These are phyloP conservation scores for Callaeas wilsoni DNA, from an alignment of 2,113 vertebrate species.

Conservation along the genomic window DNA sequence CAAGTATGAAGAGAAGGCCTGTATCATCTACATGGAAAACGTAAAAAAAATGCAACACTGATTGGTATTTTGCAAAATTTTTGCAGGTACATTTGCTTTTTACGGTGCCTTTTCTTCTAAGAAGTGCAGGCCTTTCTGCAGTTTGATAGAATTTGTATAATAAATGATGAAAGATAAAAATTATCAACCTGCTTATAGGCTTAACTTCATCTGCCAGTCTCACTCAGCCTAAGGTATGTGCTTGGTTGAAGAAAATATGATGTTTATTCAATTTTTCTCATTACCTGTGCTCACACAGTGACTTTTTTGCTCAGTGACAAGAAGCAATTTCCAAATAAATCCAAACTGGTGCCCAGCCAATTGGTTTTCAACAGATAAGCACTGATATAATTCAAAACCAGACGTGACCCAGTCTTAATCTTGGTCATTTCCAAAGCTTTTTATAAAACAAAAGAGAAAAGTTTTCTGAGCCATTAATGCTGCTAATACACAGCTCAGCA, in stretches of 20 bases:
- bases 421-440: background rate
- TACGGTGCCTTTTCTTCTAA: background rate
- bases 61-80: background rate
- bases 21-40: background rate
- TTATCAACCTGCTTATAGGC: background rate
- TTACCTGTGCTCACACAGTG: background rate
- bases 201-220: background rate
- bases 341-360: background rate
- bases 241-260: background rate
- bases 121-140: background rate
- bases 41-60: background rate
- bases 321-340: background rate
- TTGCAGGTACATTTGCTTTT: background rate
- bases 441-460: background rate
- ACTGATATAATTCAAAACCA: background rate
- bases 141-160: background rate
- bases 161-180: background rate
- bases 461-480: background rate
- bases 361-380: background rate
- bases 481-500: background rate
- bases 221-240: background rate
- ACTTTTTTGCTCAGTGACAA: background rate
- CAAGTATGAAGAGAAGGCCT: background rate
- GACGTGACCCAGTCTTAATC: background rate
- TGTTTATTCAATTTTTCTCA: background rate